Percentiles rank a stretch among this genome's conserved stretches.
phyloP scores from a whole-genome alignment of 2,797 vertebrate species.

The Mergus octosetaceus region DNA sequence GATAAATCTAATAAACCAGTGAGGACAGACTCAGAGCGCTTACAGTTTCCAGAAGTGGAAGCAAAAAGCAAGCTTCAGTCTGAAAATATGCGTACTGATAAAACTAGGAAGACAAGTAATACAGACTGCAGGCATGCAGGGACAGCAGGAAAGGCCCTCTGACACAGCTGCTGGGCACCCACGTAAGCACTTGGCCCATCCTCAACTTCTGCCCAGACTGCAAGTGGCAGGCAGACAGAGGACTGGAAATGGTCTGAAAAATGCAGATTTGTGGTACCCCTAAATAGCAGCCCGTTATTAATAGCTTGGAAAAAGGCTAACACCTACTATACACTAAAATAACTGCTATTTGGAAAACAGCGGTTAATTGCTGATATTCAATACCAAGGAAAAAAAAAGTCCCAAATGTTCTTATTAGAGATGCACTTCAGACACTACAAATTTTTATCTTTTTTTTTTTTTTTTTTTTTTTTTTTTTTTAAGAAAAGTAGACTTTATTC shows the following conservation, averaged over 20 bases:
- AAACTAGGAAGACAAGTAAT: background rate
- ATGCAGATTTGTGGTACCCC: background rate
- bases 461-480: too few relatives aligned
- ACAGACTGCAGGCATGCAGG: fast-evolving
- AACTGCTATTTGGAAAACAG: background rate
- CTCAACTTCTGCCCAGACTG: background rate
- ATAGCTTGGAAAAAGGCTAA: background rate
- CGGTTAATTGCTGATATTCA: background rate
- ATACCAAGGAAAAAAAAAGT: background rate
- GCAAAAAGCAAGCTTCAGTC: background rate
- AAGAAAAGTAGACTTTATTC: background rate
- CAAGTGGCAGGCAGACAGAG: background rate
- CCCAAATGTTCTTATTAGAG: background rate
- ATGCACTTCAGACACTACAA: background rate
- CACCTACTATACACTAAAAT: background rate
- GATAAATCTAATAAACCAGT: background rate
- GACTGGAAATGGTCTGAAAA: background rate
- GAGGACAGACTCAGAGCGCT: background rate
- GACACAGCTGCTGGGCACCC: fast-evolving
- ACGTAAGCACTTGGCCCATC: fast-evolving
- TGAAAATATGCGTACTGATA: background rate
- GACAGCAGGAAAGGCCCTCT: background rate
- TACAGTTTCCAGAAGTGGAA: background rate
- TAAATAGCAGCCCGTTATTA: background rate
- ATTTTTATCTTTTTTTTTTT: background rate